Conservation (phyloP, 2,797 vertebrate species). For the Choloepus didactylus region DNA sequence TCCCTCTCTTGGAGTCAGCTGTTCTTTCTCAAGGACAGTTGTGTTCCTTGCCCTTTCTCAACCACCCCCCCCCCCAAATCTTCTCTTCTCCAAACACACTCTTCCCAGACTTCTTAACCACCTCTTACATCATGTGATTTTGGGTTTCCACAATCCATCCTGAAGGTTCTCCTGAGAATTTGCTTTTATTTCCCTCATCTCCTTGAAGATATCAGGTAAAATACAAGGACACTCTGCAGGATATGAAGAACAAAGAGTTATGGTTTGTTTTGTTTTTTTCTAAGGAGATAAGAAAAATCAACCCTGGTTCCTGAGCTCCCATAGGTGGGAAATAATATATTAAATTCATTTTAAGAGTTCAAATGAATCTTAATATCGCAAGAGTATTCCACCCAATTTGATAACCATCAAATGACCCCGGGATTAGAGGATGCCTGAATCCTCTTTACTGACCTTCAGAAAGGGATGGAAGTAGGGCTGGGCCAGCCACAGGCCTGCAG, state of each 20-base stretch:
- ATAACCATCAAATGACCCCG: background rate
- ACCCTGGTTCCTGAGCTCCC: background rate
- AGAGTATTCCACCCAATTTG: background rate
- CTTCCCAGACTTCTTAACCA: background rate
- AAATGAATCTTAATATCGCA: background rate
- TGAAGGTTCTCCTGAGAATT: background rate
- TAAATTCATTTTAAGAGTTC: slow-evolving; percentile 26
- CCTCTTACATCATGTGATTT: background rate
- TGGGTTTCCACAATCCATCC: background rate
- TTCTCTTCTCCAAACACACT: slow-evolving; percentile 14
- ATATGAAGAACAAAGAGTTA: background rate
- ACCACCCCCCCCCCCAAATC: background rate
- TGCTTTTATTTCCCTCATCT: background rate
- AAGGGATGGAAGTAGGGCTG: background rate
- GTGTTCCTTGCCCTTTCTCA: background rate
- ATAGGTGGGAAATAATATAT: background rate
- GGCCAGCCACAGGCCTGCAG: background rate
- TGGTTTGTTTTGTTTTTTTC: background rate
- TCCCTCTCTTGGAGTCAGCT: background rate
- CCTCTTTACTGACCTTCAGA: background rate
- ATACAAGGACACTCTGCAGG: background rate
- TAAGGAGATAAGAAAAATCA: background rate
- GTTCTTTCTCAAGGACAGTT: background rate
- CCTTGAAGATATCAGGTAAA: slow-evolving; percentile 49
- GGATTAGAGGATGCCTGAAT: background rate